Conservation (phyloP, 2,888 invertebrate genomes). For the Sinotaia quadrata region DNA sequence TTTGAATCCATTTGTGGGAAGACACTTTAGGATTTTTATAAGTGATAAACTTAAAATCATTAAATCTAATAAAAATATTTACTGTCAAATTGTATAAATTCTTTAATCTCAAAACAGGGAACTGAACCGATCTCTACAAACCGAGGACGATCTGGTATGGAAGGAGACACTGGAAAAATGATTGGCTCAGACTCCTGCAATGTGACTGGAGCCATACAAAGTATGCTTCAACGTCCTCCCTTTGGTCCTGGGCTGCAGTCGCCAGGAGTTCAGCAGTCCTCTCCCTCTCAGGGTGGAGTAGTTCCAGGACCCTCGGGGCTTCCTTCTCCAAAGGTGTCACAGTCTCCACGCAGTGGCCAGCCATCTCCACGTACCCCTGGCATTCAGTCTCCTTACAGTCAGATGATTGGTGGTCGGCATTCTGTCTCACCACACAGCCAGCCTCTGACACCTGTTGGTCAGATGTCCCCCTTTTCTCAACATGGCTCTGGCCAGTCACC, state of each 20-base stretch:
- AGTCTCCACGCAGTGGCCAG: conserved; percentile 56
- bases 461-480: conserved; percentile 60
- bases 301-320: conserved; percentile 45
- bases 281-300: conserved; percentile 36
- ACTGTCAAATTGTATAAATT: too few species aligned
- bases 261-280: conserved; percentile 48
- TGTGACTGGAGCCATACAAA: conserved; percentile 26
- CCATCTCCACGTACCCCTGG: conserved; percentile 64
- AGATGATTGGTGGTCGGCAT: conserved; percentile 39
- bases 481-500: conserved; percentile 50
- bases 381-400: conserved; percentile 55
- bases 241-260: conserved; percentile 47
- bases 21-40: too few species aligned
- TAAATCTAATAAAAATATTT: too few species aligned
- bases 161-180: conserved; percentile 10
- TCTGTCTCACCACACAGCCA: conserved; percentile 44
- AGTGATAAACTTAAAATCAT: too few species aligned
- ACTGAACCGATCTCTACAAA: conserved; percentile 43
- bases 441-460: conserved; percentile 42
- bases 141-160: conserved; percentile 21
- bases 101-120: too few species aligned
- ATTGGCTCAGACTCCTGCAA: conserved; percentile 19
- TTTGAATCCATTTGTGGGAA: too few species aligned
- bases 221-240: conserved; percentile 41
- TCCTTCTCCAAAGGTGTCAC: conserved; percentile 54